Percentiles rank a stretch among this genome's conserved stretches.
Conservation (phyloP, 2,113 vertebrate species). For the Lontra canadensis region DNA sequence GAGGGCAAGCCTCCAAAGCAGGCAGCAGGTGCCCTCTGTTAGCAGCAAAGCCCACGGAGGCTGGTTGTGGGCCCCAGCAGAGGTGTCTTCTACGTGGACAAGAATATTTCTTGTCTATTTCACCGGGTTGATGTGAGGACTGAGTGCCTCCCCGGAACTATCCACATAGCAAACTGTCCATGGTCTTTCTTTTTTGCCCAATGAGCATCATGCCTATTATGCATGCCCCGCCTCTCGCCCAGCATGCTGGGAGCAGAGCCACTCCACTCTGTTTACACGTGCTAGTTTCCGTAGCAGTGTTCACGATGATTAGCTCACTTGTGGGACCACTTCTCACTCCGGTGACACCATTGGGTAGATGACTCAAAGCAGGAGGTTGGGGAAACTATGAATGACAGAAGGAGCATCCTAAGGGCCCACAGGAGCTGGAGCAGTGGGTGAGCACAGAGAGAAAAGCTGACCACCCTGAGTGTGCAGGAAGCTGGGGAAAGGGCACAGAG, state of each 20-base stretch:
- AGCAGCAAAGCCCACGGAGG: background rate
- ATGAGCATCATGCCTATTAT: fast-evolving
- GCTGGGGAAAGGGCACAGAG: fast-evolving
- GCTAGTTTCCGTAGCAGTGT: background rate
- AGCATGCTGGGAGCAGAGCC: background rate
- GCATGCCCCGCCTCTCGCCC: background rate
- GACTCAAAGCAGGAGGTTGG: background rate
- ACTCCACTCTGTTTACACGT: background rate
- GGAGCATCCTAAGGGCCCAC: background rate
- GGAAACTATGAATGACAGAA: background rate
- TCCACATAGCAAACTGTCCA: too few relatives aligned
- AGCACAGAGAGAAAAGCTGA: background rate
- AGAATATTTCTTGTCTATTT: too few relatives aligned
- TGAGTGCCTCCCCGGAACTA: background rate
- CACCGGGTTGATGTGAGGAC: fast-evolving
- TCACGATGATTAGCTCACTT: background rate
- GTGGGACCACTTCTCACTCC: background rate
- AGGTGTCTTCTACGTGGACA: background rate
- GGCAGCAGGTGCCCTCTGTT: background rate
- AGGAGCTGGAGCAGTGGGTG: background rate
- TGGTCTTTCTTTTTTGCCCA: background rate
- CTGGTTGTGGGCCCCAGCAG: background rate
- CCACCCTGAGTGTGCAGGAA: background rate
- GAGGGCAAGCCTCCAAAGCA: background rate
- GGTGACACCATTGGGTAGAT: background rate